These are phyloP conservation scores for Musca domestica DNA, from an alignment of 1,140 invertebrate species.

Conservation along the genomic window DNA sequence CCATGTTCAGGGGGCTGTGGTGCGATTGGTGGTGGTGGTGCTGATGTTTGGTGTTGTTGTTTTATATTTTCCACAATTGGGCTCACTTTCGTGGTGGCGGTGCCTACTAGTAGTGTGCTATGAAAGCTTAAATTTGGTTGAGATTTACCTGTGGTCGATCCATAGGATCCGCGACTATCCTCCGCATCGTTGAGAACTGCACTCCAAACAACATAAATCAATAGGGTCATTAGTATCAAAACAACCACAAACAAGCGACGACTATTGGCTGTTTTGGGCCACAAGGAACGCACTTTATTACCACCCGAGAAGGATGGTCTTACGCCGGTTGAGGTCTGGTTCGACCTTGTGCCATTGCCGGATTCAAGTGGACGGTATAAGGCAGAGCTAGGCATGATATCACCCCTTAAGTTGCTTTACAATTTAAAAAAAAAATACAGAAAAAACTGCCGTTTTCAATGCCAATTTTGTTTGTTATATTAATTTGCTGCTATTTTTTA, in stretches of 20 bases:
- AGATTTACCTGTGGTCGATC: conserved; percentile 6
- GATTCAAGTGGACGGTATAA: conserved; percentile 38
- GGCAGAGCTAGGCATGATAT: conserved; percentile 39
- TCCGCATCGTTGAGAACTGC: not conserved
- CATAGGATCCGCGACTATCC: not conserved
- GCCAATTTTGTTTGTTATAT: not conserved
- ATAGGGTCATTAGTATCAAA: not conserved
- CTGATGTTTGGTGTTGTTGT: too few relatives aligned
- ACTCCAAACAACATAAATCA: conserved; percentile 9
- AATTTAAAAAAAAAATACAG: not conserved
- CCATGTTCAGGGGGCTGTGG: too few relatives aligned
- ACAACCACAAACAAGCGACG: conserved; percentile 1
- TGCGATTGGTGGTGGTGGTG: too few relatives aligned
- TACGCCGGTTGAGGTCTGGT: not conserved
- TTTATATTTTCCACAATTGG: too few relatives aligned
- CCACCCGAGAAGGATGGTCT: not conserved
- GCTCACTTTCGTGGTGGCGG: too few relatives aligned
- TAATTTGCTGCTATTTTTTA: not conserved
- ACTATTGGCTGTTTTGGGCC: conserved; percentile 9
- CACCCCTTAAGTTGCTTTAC: not conserved
- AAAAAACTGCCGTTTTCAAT: not conserved
- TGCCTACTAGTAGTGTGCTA: too few relatives aligned
- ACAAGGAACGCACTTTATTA: not conserved
- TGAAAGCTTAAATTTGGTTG: not conserved
- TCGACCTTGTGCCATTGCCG: conserved; percentile 20